A percentile compares a stretch with the other conserved stretches of the same genome.
These are phyloP conservation scores for Haemorhous mexicanus DNA, from an alignment of 2,113 vertebrate species.

Conservation along the genomic window DNA sequence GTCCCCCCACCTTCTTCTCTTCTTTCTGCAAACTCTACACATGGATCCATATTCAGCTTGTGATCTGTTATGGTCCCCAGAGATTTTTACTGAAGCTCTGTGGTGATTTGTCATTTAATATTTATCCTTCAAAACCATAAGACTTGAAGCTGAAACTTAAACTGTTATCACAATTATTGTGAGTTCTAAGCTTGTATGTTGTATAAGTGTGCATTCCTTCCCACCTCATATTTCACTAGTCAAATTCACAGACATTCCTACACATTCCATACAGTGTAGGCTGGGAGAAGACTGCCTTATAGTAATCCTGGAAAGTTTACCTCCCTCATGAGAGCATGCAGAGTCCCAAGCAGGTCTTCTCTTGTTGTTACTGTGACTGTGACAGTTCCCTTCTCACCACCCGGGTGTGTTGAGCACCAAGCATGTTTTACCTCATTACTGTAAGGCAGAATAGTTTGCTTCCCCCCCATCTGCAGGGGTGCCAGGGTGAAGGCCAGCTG, in stretches of 20 bases:
- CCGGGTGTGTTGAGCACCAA: accelerated
- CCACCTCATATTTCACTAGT: not conserved
- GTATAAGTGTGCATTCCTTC: not conserved
- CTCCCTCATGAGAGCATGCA: accelerated
- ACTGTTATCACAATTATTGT: not conserved
- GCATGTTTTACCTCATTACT: not conserved
- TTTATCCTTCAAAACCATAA: not conserved
- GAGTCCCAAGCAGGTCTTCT: not conserved
- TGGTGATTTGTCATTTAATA: not conserved
- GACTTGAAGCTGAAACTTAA: not conserved
- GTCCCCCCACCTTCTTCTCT: too few relatives aligned
- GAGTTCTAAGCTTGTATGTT: not conserved
- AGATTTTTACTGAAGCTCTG: not conserved
- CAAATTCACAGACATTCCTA: not conserved
- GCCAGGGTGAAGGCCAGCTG: not conserved
- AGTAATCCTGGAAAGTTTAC: accelerated
- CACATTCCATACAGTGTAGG: accelerated
- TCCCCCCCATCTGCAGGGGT: accelerated
- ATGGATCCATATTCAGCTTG: not conserved
- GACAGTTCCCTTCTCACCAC: not conserved
- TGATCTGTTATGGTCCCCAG: not conserved
- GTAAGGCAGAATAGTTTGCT: not conserved
- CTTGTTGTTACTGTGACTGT: not conserved
- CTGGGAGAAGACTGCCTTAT: not conserved
- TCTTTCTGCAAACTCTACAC: not conserved